Evolutionary conservation across 2,797 vertebrate genomes (phyloP).

Genomic region (Chelon auratus): DNA sequence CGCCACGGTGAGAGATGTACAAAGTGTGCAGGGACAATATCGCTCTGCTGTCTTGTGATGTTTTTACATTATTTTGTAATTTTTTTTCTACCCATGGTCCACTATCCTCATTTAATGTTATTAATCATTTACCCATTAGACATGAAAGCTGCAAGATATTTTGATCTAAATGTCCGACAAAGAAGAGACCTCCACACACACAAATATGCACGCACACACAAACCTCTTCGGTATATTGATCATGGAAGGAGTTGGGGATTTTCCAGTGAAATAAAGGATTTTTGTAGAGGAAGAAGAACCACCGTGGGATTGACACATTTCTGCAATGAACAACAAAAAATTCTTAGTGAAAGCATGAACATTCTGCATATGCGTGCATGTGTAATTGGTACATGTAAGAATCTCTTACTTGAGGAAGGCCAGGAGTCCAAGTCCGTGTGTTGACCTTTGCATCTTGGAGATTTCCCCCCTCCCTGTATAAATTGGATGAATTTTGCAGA

Average conservation of each 20-base stretch:
- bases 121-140: background rate
- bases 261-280: conserved; percentile 97
- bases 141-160: background rate
- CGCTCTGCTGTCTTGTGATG: background rate
- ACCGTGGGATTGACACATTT: conserved; percentile 88
- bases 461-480: conserved; percentile 87
- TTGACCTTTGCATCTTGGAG: conserved; percentile 84
- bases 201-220: conserved; percentile 29
- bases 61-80: background rate
- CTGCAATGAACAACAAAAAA: conserved; percentile 73
- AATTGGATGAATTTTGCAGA: conserved; percentile 12
- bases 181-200: background rate
- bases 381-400: background rate
- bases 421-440: conserved; percentile 88
- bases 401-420: conserved; percentile 89
- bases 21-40: background rate
- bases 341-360: background rate
- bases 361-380: background rate
- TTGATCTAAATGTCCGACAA: background rate
- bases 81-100: background rate
- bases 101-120: background rate
- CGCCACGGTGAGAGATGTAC: conserved; percentile 53
- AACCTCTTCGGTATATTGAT: conserved; percentile 97
- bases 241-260: conserved; percentile 96
- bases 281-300: conserved; percentile 91